Base-by-base conservation (phyloP, 2,888 invertebrate species). In the Caradrina kadenii region DNA sequence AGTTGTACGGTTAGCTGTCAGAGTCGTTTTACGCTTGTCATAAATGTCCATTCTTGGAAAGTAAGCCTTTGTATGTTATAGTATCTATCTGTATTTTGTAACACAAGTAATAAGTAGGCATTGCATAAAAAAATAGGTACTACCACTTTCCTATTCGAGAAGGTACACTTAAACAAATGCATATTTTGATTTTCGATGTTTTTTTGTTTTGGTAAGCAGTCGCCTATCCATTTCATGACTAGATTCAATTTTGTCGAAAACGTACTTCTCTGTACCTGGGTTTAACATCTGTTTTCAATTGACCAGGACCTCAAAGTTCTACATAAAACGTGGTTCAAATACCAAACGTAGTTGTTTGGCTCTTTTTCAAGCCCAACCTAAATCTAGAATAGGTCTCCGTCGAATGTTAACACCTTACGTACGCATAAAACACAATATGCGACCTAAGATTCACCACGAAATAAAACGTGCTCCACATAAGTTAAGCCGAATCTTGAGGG, bases 381-480 rank as follows among this genome's bases (percentile, higher is more conserved):
- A 45, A 45, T 45, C 50, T 59, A 59, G 19, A 74, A 54, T 31
- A 50, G 62, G 72, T 66, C 26, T 79, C 73, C 69, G 48, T 63
- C 74, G 83, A 89, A 88, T 88, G 88, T 88, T 88, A 87, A 90
- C 88, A 93, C 90, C 87, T 91, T 48, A 55, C 48, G 83, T 84
- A 81, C 82, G 77, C 83, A 90, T 90, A 89, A 91, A 90, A 90
- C 86, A 87, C 87, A 86, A 91, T 90, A 89, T 90, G 89, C 80
- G 84, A 79, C 77, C 72, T 91, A 90, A 93, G 81, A 76, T 78
- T 66, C 77, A 93, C 93, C 92, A 91, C 89, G 89, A 91, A 75
- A 94, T 93, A 93, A 92, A 93, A 95, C 94, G 94, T 94, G 94
- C 88, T 86, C 82, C 88, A 93, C 93, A 93, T 94, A 93, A 93